Evolutionary conservation across 2,797 vertebrate species (phyloP).

Genomic region (Sternotherus odoratus): DNA sequence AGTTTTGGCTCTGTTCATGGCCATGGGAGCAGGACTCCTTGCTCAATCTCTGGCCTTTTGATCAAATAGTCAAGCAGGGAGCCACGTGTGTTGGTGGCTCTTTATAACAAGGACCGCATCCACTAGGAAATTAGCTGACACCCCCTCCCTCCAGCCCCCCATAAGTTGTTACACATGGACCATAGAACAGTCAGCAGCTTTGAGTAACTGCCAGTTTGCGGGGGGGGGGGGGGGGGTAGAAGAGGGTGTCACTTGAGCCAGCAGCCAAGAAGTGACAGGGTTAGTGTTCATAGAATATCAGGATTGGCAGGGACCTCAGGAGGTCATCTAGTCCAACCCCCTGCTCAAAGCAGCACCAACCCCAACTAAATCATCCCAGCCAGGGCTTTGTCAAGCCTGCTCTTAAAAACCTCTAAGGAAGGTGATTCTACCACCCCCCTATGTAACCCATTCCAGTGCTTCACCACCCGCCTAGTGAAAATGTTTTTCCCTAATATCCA

Average conservation of each 20-base stretch:
- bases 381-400: too few species aligned
- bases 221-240: too few species aligned
- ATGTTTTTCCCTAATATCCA: too few species aligned
- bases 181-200: background rate
- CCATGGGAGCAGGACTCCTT: background rate
- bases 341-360: too few species aligned
- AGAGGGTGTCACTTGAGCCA: background rate
- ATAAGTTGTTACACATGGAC: background rate
- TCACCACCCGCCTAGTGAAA: too few species aligned
- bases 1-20: background rate
- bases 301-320: too few species aligned
- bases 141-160: background rate
- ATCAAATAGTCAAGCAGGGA: background rate
- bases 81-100: background rate
- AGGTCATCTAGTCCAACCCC: too few species aligned
- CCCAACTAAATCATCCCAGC: too few species aligned
- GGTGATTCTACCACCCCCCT: too few species aligned
- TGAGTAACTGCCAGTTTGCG: background rate
- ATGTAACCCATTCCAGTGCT: too few species aligned
- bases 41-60: background rate
- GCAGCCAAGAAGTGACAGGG: background rate
- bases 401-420: too few species aligned
- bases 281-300: background rate
- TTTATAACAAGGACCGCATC: background rate
- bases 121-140: background rate